phyloP scores from a whole-genome alignment of 2,888 invertebrate genomes.

The Lydus trimaculatus region DNA sequence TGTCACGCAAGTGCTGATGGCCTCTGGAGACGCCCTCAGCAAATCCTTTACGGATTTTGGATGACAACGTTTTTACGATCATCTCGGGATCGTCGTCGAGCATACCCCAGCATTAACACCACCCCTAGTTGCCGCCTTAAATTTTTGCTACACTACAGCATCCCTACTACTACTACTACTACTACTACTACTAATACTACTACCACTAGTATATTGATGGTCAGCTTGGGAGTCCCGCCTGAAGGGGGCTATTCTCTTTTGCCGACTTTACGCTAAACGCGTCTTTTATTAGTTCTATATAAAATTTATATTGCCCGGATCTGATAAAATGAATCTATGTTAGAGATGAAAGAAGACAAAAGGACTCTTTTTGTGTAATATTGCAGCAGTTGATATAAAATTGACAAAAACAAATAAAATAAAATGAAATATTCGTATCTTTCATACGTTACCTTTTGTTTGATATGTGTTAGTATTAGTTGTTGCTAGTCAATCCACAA shows the following conservation, averaged over 20 bases:
- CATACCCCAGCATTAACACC: conserved; percentile 48
- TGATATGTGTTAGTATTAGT: not conserved
- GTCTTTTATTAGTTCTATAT: conserved; percentile 51
- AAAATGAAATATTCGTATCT: not conserved
- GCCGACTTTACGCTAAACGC: conserved; percentile 46
- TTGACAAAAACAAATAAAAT: too few relatives aligned
- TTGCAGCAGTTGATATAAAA: conserved; percentile 19
- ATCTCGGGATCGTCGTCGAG: conserved; percentile 48
- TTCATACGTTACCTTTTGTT: too few relatives aligned
- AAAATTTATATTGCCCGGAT: conserved; percentile 44
- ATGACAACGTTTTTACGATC: conserved; percentile 57
- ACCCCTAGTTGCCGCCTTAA: conserved; percentile 31
- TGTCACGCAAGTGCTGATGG: conserved; percentile 52
- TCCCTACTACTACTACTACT: conserved; percentile 41
- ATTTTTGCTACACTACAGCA: conserved; percentile 38
- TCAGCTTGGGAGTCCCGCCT: conserved; percentile 44
- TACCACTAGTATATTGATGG: conserved; percentile 48
- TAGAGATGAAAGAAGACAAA: not conserved
- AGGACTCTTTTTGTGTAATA: not conserved
- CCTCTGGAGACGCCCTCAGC: conserved; percentile 50
- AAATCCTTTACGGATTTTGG: conserved; percentile 56
- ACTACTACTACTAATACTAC: conserved; percentile 46
- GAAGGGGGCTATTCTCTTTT: conserved; percentile 1
- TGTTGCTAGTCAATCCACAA: not conserved
- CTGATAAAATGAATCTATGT: conserved; percentile 20